Percentiles rank a stretch among this genome's conserved stretches.
These are phyloP conservation scores for Parnassius orleans DNA, from an alignment of 2,888 invertebrate genomes.

Conservation along the genomic window DNA sequence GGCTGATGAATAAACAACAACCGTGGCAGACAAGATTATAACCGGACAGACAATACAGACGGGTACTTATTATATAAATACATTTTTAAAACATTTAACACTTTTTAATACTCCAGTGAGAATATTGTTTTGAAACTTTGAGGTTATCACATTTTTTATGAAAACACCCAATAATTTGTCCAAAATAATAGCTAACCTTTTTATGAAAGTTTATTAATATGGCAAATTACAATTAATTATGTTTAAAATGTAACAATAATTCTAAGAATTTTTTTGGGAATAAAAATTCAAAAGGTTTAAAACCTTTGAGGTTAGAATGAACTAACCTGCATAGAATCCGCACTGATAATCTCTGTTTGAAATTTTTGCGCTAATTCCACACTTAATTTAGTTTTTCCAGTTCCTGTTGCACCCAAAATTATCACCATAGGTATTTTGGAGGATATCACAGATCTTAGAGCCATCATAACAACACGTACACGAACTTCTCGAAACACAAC, in stretches of 20 bases:
- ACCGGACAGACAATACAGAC: too few relatives aligned
- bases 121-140: slow-evolving; percentile 32
- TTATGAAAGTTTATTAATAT: neutral
- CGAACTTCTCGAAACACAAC: slow-evolving; percentile 61
- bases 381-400: slow-evolving; percentile 98
- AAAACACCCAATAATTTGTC: slow-evolving; percentile 9
- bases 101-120: too few relatives aligned
- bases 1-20: too few relatives aligned
- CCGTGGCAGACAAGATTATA: too few relatives aligned
- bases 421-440: slow-evolving; percentile 87
- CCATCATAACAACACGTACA: slow-evolving; percentile 55
- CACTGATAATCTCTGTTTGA: slow-evolving; percentile 96
- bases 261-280: too few relatives aligned
- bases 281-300: neutral
- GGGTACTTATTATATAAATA: too few relatives aligned
- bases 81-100: too few relatives aligned
- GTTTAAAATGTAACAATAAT: too few relatives aligned
- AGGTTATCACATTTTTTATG: slow-evolving; percentile 50
- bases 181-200: neutral
- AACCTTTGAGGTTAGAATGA: slow-evolving; percentile 11
- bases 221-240: neutral
- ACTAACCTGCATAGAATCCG: slow-evolving; percentile 98
- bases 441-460: slow-evolving; percentile 61
- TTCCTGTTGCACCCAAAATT: slow-evolving; percentile 97
- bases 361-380: slow-evolving; percentile 93